Conservation (phyloP, 2,888 invertebrate genomes). For the Patella caerulea region DNA sequence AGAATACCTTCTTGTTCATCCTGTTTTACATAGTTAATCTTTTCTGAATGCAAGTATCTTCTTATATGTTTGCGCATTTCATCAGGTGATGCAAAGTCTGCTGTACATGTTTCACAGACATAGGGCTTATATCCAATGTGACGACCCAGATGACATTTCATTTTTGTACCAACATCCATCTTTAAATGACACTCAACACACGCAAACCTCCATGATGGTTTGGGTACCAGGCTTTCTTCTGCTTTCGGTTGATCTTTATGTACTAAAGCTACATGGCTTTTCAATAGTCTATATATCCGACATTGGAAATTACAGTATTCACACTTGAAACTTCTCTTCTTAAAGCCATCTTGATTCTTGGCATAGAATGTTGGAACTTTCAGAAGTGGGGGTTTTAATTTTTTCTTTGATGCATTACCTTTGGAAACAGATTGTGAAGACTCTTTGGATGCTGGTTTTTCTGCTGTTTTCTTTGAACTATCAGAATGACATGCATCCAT, state of each 20-base stretch:
- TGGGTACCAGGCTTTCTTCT: not conserved
- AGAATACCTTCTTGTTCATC: constrained; percentile 36
- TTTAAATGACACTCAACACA: constrained; percentile 40
- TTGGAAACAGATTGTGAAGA: not conserved
- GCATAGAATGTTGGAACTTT: not conserved
- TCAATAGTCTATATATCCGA: not conserved
- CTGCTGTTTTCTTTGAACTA: not conserved
- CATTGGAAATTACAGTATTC: not conserved
- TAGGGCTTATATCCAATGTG: constrained; percentile 43
- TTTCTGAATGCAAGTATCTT: constrained; percentile 36
- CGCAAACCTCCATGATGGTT: constrained; percentile 31
- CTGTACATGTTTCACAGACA: constrained; percentile 39
- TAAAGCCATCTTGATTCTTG: not conserved
- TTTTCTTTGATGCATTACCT: no score
- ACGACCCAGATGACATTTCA: constrained; percentile 43
- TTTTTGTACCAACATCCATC: constrained; percentile 40
- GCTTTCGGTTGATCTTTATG: constrained; percentile 8
- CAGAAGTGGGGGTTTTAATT: not conserved
- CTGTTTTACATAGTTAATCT: constrained; percentile 38
- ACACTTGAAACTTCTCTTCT: not conserved
- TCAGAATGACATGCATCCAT: constrained; percentile 17
- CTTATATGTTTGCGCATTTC: constrained; percentile 41
- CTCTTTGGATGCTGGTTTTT: not conserved
- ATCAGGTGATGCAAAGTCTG: constrained; percentile 41
- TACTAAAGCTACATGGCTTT: constrained; percentile 4